phyloP scores from a whole-genome alignment of 2,113 vertebrate genomes.

The Leptocoma aspasia region DNA sequence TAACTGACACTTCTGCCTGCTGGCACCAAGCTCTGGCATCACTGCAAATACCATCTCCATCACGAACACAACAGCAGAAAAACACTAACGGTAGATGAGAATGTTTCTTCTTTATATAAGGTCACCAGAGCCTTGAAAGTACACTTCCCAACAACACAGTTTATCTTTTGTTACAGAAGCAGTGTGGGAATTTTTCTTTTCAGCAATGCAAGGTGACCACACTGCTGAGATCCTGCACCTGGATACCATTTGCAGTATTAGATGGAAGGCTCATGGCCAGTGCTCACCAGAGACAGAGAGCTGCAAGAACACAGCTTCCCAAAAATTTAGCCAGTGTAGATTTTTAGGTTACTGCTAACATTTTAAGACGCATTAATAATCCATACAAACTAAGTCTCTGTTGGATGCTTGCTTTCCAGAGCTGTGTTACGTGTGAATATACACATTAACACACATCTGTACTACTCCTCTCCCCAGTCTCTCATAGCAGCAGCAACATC shows the following conservation, averaged over 20 bases:
- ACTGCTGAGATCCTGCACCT: too few relatives aligned
- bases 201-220: neutral
- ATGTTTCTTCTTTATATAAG: neutral
- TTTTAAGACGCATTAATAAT: neutral
- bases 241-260: rapidly evolving
- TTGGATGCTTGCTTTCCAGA: neutral
- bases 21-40: neutral
- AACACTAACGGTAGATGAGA: neutral
- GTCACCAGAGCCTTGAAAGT: neutral
- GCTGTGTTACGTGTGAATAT: neutral
- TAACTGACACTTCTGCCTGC: neutral
- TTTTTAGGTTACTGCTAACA: neutral
- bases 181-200: neutral
- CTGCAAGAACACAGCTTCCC: neutral
- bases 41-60: neutral
- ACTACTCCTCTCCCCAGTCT: neutral
- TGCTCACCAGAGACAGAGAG: neutral
- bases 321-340: neutral
- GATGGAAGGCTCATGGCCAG: neutral
- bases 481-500: neutral
- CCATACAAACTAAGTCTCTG: neutral
- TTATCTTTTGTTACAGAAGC: neutral
- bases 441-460: neutral
- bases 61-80: neutral
- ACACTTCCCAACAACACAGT: rapidly evolving